A percentile compares a stretch with the other conserved stretches of the same genome.
phyloP scores from a whole-genome alignment of 2,113 vertebrate species.

The Antechinus flavipes region DNA sequence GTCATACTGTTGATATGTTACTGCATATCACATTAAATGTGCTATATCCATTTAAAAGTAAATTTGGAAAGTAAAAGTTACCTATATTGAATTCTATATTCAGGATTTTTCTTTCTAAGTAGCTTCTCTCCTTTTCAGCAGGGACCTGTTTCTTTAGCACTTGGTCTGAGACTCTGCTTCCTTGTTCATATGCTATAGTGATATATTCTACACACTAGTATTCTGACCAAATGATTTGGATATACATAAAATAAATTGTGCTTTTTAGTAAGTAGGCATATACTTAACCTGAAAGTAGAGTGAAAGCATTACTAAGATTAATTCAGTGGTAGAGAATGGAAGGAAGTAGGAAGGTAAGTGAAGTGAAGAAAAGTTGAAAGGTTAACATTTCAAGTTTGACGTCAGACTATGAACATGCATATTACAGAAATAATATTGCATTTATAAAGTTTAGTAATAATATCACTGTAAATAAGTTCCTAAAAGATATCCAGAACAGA shows the following conservation, averaged over 20 bases:
- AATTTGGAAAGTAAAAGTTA: slow-evolving; percentile 18
- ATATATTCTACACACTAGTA: neutral
- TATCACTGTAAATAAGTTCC: slow-evolving; percentile 40
- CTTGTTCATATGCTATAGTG: neutral
- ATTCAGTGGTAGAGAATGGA: neutral
- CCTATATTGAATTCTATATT: neutral
- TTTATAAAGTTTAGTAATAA: slow-evolving; percentile 29
- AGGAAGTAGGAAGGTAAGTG: slow-evolving; percentile 1
- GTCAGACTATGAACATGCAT: neutral
- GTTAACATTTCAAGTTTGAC: neutral
- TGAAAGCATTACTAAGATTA: neutral
- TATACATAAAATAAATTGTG: slow-evolving; percentile 17
- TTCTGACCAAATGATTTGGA: neutral
- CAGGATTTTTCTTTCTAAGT: slow-evolving; percentile 1
- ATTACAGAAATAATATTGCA: slow-evolving; percentile 40
- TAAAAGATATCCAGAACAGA: slow-evolving; percentile 44
- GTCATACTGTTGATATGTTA: neutral
- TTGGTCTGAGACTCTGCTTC: neutral
- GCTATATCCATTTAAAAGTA: neutral
- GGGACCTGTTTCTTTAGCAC: neutral
- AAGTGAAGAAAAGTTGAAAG: neutral
- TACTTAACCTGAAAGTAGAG: neutral
- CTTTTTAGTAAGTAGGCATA: neutral
- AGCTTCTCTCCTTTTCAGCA: neutral
- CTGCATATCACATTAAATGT: neutral